Percentiles rank a stretch among this genome's conserved stretches.
Evolutionary conservation across 2,888 invertebrate species (phyloP).

Genomic region (Drosophila mercatorum): DNA sequence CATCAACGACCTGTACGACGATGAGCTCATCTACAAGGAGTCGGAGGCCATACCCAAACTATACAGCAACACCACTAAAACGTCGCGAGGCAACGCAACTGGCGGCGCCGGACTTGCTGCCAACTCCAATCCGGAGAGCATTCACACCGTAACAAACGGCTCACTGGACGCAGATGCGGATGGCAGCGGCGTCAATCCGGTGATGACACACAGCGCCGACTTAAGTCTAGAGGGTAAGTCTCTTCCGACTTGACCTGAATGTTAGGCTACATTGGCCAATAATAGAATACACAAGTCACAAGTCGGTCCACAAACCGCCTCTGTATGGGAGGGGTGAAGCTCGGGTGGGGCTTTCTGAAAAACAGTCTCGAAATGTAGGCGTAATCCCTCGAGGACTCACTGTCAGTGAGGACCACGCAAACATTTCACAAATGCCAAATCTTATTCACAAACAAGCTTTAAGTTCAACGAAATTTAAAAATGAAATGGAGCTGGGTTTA

Average conservation of each 20-base stretch:
- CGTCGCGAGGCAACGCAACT: conserved; percentile 58
- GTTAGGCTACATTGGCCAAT: conserved; percentile 16
- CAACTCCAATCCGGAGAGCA: conserved; percentile 52
- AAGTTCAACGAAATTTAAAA: conserved; percentile 45
- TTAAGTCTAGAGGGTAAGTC: conserved; percentile 83
- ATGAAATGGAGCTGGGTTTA: conserved; percentile 1
- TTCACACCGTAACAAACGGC: conserved; percentile 61
- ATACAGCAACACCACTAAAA: conserved; percentile 82
- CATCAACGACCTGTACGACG: conserved; percentile 86
- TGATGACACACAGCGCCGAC: conserved; percentile 83
- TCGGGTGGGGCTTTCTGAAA: conserved; percentile 9
- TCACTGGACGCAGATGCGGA: conserved; percentile 72
- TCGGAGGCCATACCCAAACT: conserved; percentile 86
- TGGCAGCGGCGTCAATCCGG: conserved; percentile 79
- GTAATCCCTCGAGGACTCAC: conserved; percentile 33
- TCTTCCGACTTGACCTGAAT: conserved; percentile 10
- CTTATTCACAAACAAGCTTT: conserved; percentile 49
- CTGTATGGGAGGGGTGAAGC: background rate
- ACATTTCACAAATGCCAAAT: conserved; percentile 49
- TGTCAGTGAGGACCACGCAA: conserved; percentile 24
- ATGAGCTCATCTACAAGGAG: conserved; percentile 86
- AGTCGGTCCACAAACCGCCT: background rate
- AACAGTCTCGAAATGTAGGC: conserved; percentile 13
- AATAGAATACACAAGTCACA: conserved; percentile 27
- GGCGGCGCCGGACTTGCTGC: conserved; percentile 30